Conservation (phyloP, 2,888 invertebrate genomes). For the Platycnemis pennipes region DNA sequence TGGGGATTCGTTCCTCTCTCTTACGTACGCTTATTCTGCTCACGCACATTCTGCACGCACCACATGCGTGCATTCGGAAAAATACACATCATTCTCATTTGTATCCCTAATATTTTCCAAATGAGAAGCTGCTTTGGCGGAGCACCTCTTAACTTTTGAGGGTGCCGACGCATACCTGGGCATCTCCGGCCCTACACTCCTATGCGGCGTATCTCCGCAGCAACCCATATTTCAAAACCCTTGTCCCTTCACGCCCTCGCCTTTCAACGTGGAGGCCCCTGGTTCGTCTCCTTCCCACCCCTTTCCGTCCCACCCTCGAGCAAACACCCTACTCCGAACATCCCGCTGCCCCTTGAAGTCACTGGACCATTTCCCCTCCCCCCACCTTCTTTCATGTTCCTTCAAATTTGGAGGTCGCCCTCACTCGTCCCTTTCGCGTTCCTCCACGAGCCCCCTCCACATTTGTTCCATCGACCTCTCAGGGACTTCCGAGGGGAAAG, state of each 20-base stretch:
- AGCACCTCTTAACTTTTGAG: not conserved
- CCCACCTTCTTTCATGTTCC: not conserved
- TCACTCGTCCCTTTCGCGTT: not conserved
- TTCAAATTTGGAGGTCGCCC: not conserved
- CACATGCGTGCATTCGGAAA: no score
- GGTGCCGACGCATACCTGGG: not conserved
- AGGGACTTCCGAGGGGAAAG: no score
- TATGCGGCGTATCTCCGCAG: not conserved
- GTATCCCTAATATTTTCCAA: not conserved
- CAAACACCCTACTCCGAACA: not conserved
- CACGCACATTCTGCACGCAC: not conserved
- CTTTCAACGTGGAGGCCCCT: not conserved
- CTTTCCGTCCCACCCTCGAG: not conserved
- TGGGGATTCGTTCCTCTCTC: no score
- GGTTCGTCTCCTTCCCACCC: not conserved
- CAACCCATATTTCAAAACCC: not conserved
- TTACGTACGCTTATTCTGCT: no score
- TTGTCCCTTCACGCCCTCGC: not conserved
- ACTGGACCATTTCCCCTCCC: not conserved
- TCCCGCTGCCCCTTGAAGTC: not conserved
- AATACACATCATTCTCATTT: not conserved
- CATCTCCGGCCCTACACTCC: not conserved
- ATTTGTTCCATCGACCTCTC: no score
- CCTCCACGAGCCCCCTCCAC: not conserved
- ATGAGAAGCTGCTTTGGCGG: not conserved